These are phyloP conservation scores for Bolinopsis microptera DNA, from an alignment of 37 sponge, comb jelly and placozoan species.

Conservation along the genomic window DNA sequence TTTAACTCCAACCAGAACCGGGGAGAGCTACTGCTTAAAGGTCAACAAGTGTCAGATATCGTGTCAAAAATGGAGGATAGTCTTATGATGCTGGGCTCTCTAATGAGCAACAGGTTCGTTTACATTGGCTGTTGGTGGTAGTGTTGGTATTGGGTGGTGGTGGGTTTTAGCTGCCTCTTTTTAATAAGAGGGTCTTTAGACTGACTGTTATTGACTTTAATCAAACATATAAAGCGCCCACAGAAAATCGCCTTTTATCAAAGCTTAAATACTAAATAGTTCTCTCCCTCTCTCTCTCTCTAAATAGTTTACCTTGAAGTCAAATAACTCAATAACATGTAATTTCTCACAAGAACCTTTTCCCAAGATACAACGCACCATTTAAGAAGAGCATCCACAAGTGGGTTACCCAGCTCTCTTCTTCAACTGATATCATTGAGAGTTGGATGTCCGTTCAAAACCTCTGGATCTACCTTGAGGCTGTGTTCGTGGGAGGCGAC, in stretches of 20 bases:
- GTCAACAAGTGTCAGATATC: slow-evolving; percentile 90
- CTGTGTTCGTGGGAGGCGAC: slow-evolving; percentile 99
- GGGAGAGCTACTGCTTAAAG: slow-evolving; percentile 94
- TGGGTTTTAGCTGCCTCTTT: no score
- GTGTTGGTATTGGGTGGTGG: no score
- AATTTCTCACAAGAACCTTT: no score
- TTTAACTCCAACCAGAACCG: slow-evolving; percentile 73
- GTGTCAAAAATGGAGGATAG: slow-evolving; percentile 98
- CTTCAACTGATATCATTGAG: slow-evolving; percentile 95
- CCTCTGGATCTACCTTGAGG: slow-evolving; percentile 99
- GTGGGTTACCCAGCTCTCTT: slow-evolving; percentile 95
- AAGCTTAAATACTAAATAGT: no score
- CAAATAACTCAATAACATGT: no score
- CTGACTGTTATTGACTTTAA: neutral
- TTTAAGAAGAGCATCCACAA: slow-evolving; percentile 95
- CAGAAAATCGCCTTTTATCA: no score
- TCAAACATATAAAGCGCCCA: neutral
- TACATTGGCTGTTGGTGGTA: no score
- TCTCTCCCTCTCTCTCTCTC: no score
- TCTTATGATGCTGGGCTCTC: slow-evolving; percentile 95
- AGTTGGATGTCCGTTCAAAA: slow-evolving; percentile 98
- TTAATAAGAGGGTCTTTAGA: no score
- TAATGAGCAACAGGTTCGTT: slow-evolving; percentile 93
- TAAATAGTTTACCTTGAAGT: no score
- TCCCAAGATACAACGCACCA: slow-evolving; percentile 91